These are phyloP conservation scores for Neotragus moschatus DNA, from an alignment of 2,113 vertebrate genomes.

Conservation along the genomic window DNA sequence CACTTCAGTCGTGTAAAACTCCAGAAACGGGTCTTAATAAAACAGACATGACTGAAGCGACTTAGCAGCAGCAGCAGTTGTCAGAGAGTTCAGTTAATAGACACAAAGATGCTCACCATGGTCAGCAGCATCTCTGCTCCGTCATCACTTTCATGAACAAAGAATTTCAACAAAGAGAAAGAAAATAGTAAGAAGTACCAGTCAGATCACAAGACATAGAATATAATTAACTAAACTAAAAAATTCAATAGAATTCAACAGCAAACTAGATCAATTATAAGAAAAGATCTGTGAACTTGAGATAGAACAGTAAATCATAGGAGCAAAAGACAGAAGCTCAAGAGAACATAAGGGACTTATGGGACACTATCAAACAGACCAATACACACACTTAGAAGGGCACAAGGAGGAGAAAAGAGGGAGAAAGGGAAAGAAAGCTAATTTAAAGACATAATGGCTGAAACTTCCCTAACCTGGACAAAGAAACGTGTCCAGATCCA, in stretches of 20 bases:
- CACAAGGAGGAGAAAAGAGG: background rate
- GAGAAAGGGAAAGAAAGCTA: background rate
- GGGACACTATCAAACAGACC: background rate
- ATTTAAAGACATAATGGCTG: background rate
- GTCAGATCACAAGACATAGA: background rate
- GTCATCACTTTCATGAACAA: background rate
- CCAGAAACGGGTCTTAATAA: background rate
- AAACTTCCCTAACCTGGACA: background rate
- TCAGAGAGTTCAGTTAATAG: background rate
- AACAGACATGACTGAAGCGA: background rate
- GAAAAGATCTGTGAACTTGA: background rate
- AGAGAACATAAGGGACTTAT: background rate
- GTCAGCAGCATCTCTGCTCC: background rate
- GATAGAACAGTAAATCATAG: background rate
- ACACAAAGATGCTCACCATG: background rate
- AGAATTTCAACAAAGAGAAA: background rate
- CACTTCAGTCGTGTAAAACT: too few relatives aligned
- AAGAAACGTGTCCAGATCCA: background rate
- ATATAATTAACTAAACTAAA: background rate
- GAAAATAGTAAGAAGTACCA: background rate
- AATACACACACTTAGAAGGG: background rate
- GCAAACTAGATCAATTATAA: background rate
- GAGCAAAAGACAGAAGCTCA: background rate
- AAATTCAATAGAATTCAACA: background rate
- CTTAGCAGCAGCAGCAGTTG: background rate